Base-by-base conservation (phyloP, 35 echinoderm and acorn worm genomes). In the Ophiothrix spiculata region DNA sequence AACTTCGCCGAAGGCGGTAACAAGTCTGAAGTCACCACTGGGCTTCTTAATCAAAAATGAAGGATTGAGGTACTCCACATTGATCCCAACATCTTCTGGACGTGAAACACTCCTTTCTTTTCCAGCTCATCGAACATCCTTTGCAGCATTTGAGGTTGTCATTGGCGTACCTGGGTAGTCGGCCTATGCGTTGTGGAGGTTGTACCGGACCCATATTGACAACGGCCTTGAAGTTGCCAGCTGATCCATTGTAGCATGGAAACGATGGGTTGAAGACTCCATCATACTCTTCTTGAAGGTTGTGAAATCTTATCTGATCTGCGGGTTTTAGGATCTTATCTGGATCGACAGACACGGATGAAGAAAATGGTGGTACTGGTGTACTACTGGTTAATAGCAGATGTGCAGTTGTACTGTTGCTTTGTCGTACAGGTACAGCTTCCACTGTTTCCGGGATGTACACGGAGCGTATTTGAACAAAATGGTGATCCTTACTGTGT, bases 171-270 rank as follows among this genome's bases (percentile, higher is more conserved):
- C 77, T 54, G 45, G 45, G 80, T 0, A 90, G 64, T 1, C 74
- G 38, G 19, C 87, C 87, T 41, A 74, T 89, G 56, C 63, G 56
- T 38, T 82, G 87, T 14, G 80, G 87, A 29, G 88, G 80, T 75
- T 83, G 63, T 31, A 80, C 80, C 1, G 93, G 89, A 35, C 93
- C 89, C 84, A 95, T 95, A 46, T 95, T 91, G 80, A 87, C 77
- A 46, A 90, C 79, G 12, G 91, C 91, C 39, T 93, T 33, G 39
- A 93, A 84, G 8, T 77, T 87, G 0, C 91, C 91, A 64, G 79
- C 79, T 10, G 23, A 19, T 4, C 91, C 86, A 81, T 93, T 93
- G 35, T 93, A 88, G 1, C 81, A 73, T 80, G 56, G 56, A 41
- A 86, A 78, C 10, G 19, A 23, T 6, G 74, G 83, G 46, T 85